phyloP scores from a whole-genome alignment of 1,140 invertebrate species.

The Orius laevigatus region DNA sequence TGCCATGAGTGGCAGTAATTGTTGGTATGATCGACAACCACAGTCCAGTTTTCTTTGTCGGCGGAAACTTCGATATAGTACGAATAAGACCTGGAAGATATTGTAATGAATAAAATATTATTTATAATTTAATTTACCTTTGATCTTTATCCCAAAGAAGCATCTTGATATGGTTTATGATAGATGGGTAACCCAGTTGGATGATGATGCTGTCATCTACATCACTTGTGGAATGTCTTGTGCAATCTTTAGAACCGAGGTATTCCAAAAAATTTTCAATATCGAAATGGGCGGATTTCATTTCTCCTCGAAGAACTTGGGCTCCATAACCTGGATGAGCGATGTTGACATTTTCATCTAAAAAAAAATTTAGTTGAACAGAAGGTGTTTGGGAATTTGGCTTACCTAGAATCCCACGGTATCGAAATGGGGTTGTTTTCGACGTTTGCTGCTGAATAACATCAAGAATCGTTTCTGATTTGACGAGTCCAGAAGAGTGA shows the following conservation, averaged over 20 bases:
- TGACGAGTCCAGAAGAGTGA: conserved; percentile 65
- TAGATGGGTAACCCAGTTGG: conserved; percentile 69
- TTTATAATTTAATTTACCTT: conserved; percentile 34
- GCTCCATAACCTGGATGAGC: conserved; percentile 61
- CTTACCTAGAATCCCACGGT: conserved; percentile 58
- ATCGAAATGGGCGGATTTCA: conserved; percentile 69
- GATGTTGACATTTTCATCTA: conserved; percentile 82
- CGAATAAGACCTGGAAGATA: conserved; percentile 62
- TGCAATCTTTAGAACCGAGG: conserved; percentile 85
- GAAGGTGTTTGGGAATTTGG: conserved; percentile 13
- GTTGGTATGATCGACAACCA: conserved; percentile 77
- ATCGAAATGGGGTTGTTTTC: conserved; percentile 58
- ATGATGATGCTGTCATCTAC: conserved; percentile 68
- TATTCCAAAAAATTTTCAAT: conserved; percentile 73
- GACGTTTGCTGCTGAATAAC: conserved; percentile 75
- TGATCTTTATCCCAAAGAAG: conserved; percentile 87
- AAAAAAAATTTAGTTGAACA: conserved; percentile 20
- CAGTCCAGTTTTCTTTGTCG: conserved; percentile 88
- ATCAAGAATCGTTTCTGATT: conserved; percentile 80
- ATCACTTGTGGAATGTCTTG: conserved; percentile 81
- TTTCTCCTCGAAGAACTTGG: conserved; percentile 71
- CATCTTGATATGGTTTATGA: conserved; percentile 86
- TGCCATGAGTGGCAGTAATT: conserved; percentile 95
- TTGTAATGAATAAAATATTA: background rate
- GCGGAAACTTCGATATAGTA: conserved; percentile 94